Base-by-base conservation (phyloP, 2,797 vertebrate genomes). In the Lycodopsis pacificus region DNA sequence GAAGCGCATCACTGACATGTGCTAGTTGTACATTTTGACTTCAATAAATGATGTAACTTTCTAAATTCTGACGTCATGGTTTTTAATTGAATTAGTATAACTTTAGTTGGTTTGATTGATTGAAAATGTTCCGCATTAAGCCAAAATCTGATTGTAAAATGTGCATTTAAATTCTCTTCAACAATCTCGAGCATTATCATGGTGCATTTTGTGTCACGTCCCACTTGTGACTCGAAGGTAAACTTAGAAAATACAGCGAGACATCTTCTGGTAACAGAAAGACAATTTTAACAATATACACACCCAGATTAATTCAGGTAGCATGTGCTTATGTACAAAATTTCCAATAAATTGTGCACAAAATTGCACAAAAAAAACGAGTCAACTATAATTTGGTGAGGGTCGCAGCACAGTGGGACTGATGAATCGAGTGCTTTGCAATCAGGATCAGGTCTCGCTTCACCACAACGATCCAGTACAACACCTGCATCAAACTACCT, bases 1-100 rank as follows among this genome's bases (percentile, higher is more conserved):
- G 85, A 93, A 49, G 77, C 89, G 91, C 12, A 94, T 94, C 85
- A 88, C 73, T 32, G 93, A 95, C 38, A 90, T 87, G 86, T 93
- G 88, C 76, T 89, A 89, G 15, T 48, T 79, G 53, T 75, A 76
- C 62, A 74, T 65, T 79, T 17, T 76, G 4, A 74, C 4, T 20
- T 57, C 32, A 91, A 89, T 89, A 92, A 92, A 92, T 65, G 12
- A 69, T 56, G 1, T 72, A 53, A 73, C 17, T 82, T 84, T 83
- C 71, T 84, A 89, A 80, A 76, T 4, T 53, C 6, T 77, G 59
- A 14, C 79, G 19, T 77, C 30, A 4, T n/a, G 11, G 30, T 59
- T 8, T 53, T 72, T 46, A 3, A 19, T 73, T 13, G 1, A 7
- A 22, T 7, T 27, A 54, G 51, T 15, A 27, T 15, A 7, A 54